Evolutionary conservation across 2,888 invertebrate genomes (phyloP).

Genomic region (Leptothorax acervorum): DNA sequence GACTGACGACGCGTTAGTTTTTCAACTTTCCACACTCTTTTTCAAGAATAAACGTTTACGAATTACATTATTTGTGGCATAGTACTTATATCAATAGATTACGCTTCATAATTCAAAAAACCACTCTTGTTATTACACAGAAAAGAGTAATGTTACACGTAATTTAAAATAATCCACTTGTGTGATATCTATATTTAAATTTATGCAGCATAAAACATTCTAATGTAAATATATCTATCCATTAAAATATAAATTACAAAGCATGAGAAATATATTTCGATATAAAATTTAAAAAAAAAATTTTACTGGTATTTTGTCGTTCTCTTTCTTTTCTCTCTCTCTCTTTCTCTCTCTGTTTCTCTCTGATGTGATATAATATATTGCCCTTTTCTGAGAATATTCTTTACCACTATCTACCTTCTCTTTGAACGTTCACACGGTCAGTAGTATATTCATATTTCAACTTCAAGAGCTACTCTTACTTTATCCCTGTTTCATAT

Average conservation of each 20-base stretch:
- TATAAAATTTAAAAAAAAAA: background rate
- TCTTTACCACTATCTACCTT: constrained; percentile 36
- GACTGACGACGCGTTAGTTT: constrained; percentile 45
- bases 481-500: constrained; percentile 51
- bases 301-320: background rate
- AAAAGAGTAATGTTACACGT: background rate
- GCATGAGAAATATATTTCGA: background rate
- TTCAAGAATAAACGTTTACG: constrained; percentile 1
- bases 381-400: constrained; percentile 43
- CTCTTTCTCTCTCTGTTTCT: background rate
- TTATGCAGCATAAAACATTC: background rate
- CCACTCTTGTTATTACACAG: background rate
- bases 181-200: background rate
- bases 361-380: constrained; percentile 34
- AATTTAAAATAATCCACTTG: background rate
- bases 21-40: constrained; percentile 35
- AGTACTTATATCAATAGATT: constrained; percentile 10
- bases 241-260: constrained; percentile 18
- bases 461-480: constrained; percentile 54
- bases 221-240: background rate
- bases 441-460: constrained; percentile 55
- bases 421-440: constrained; percentile 50
- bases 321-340: background rate
- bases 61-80: constrained; percentile 12
- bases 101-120: background rate